Evolutionary conservation across 2,797 vertebrate genomes (phyloP), one percentile per base, ranked within the genome.

Genomic region (Chaunax sp.): DNA sequence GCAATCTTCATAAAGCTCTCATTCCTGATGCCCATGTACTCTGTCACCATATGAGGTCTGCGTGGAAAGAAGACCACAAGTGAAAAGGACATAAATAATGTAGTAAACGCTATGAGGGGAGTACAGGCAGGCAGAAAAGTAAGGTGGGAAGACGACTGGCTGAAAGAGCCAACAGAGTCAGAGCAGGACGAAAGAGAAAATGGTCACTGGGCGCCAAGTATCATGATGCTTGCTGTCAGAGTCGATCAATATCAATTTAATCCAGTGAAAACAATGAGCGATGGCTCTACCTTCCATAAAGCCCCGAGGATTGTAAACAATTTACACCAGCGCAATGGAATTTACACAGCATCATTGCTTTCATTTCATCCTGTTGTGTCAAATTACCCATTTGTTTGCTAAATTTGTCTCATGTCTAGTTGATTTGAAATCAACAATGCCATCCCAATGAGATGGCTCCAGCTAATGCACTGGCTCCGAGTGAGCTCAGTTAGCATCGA

Each of bases 1-100:
- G 97, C 98, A 77, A 98, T 93, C 91, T 98, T 99, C 98, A 99
- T 99, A 86, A 99, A 97, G 90, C 94, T 97, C 92, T 98, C 97
- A 86, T 99, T 99, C 78, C 95, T 95, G 93, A 99, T 97, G 89
- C 97, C 97, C 97, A 99, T 99, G 90, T 96, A 96, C 78, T 99
- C 96, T 54, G 96, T 98, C 91, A 99, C 96, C 92, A 99, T 95
- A 88, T 97, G 95, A 62, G 95, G 90, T 80, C 98, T 99, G 93
- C 57, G 79, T 71, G 61, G 64, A 65, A 19, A n/a, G 7, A 43
- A 61, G 51, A 66, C 20, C 9, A 3, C 33, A 46, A 71, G 66
- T 72, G 56, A 68, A 68, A 38, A 51, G 64, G 57, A 77, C 62
- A 78, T 77, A 62, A 55, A 75, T 67, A 65, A 55, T 43, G 49